These are phyloP conservation scores for Eucera pruinosa DNA, from an alignment of 2,888 invertebrate species.

Conservation along the genomic window DNA sequence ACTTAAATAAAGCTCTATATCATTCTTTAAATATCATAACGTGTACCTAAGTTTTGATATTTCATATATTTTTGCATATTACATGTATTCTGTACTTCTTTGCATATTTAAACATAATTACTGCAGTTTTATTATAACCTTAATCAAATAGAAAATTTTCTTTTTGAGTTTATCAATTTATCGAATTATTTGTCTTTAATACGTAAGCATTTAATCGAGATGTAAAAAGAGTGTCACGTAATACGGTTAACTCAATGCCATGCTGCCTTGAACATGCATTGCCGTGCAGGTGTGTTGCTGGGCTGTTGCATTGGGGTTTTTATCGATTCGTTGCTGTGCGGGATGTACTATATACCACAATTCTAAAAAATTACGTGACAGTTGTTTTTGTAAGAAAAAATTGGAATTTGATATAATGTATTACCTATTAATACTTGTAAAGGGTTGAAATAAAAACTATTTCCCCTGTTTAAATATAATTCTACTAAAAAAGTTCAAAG, in stretches of 20 bases:
- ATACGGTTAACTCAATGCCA: slow-evolving; percentile 27
- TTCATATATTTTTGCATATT: too few relatives aligned
- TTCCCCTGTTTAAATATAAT: too few relatives aligned
- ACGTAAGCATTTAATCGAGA: background rate
- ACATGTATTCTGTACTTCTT: too few relatives aligned
- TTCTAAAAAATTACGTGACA: too few relatives aligned
- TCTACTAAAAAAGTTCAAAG: too few relatives aligned
- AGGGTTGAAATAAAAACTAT: background rate
- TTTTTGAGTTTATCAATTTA: background rate
- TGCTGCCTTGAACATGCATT: slow-evolving; percentile 19
- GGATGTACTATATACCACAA: background rate
- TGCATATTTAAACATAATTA: too few relatives aligned
- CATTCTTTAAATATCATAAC: too few relatives aligned
- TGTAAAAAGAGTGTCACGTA: slow-evolving; percentile 1
- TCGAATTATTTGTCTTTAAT: background rate
- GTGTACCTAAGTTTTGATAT: too few relatives aligned
- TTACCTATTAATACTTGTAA: background rate
- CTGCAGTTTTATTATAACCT: too few relatives aligned
- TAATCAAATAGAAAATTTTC: too few relatives aligned
- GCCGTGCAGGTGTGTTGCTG: slow-evolving; percentile 19
- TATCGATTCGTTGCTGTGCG: slow-evolving; percentile 25
- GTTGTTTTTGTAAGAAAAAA: background rate
- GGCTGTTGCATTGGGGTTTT: slow-evolving; percentile 22
- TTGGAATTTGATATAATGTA: background rate
- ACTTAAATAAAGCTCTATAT: too few relatives aligned